Conservation (phyloP, 2,888 invertebrate species). For the Drosophila meridionalis region DNA sequence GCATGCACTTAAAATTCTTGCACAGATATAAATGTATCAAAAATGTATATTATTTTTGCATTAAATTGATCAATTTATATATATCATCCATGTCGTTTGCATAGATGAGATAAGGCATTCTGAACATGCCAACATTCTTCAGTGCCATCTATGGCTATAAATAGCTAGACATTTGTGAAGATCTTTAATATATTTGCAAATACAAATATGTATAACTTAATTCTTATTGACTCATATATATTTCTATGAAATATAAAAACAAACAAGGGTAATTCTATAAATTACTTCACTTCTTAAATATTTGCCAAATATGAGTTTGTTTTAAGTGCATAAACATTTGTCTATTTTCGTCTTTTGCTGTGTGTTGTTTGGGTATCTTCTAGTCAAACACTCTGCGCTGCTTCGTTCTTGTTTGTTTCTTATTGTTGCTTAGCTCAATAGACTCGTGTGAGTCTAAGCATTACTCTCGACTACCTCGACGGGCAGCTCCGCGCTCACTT, state of each 20-base stretch:
- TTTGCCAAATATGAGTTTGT: not conserved
- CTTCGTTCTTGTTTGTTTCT: constrained; percentile 19
- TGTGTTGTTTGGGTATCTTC: not conserved
- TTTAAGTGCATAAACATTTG: not conserved
- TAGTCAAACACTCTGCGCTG: not conserved
- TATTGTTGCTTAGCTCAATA: constrained; percentile 21
- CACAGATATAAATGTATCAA: no score
- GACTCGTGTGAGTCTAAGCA: constrained; percentile 41
- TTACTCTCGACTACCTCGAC: not conserved
- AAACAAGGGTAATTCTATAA: no score
- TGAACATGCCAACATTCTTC: not conserved
- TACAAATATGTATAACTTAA: not conserved
- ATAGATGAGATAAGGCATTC: no score
- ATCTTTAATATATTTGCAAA: not conserved
- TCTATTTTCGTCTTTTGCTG: not conserved
- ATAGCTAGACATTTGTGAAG: not conserved
- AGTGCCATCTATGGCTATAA: not conserved
- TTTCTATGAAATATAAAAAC: not conserved
- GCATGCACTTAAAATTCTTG: no score
- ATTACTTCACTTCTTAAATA: not conserved
- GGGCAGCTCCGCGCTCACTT: not conserved
- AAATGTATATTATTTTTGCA: no score
- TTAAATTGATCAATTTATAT: no score
- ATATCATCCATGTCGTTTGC: no score
- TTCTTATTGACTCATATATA: no score